These are phyloP conservation scores for Macropus fuliginosus DNA, from an alignment of 2,797 vertebrate species.

Conservation along the genomic window DNA sequence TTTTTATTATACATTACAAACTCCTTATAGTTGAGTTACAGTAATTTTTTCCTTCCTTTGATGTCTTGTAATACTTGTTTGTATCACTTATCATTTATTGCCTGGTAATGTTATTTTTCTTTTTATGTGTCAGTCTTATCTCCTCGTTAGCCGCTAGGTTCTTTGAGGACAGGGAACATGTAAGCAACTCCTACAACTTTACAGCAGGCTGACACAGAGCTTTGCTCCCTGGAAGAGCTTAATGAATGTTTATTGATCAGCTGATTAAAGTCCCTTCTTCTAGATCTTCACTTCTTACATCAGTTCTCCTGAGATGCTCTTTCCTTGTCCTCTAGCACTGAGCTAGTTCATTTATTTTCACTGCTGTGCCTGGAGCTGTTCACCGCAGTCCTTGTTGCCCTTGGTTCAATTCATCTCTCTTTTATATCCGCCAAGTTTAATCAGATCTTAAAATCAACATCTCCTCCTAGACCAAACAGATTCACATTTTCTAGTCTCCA, in stretches of 20 bases:
- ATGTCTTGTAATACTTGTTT: background rate
- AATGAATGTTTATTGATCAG: background rate
- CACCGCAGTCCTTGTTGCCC: background rate
- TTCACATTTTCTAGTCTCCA: background rate
- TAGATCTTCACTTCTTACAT: background rate
- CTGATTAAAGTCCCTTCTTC: conserved; percentile 10
- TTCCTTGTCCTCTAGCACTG: background rate
- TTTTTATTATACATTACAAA: background rate
- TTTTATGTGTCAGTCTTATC: background rate
- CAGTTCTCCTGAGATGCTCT: background rate
- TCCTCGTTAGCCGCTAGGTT: background rate
- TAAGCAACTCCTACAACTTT: background rate
- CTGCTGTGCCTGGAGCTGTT: background rate
- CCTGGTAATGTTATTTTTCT: background rate
- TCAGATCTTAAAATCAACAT: background rate
- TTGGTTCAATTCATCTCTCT: conserved; percentile 33
- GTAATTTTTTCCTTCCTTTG: background rate
- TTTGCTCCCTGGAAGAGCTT: background rate
- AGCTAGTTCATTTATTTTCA: background rate
- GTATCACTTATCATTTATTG: background rate
- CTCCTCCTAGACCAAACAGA: background rate
- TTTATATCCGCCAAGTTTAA: background rate
- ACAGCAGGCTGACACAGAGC: background rate
- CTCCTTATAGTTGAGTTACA: background rate
- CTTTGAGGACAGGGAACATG: background rate